Percentiles rank a stretch among this genome's conserved stretches.
phyloP scores from a whole-genome alignment of 2,797 vertebrate genomes.

The Halcyon badia region DNA sequence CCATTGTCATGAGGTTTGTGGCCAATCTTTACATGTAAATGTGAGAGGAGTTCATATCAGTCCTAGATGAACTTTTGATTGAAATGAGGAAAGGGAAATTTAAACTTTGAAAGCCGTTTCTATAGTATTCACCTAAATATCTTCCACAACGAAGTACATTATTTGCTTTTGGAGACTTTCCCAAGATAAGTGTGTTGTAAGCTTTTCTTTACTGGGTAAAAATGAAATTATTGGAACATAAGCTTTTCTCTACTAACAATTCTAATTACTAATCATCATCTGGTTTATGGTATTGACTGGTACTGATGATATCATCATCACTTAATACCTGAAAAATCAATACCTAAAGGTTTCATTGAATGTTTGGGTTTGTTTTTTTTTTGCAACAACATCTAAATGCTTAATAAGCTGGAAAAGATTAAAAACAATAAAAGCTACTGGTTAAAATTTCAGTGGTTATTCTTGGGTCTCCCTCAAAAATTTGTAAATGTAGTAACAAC shows the following conservation, averaged over 20 bases:
- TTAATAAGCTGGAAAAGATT: slow-evolving; percentile 2
- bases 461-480: background rate
- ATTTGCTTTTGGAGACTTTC: background rate
- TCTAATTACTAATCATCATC: background rate
- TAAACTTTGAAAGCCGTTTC: background rate
- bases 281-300: background rate
- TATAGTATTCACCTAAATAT: background rate
- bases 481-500: background rate
- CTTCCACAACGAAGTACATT: background rate
- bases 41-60: background rate
- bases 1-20: background rate
- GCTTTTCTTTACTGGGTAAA: background rate
- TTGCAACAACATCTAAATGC: background rate
- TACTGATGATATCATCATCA: background rate
- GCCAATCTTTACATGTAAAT: background rate
- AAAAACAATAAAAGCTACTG: background rate
- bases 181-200: background rate
- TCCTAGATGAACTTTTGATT: background rate
- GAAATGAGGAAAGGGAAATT: background rate
- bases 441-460: background rate
- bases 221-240: background rate
- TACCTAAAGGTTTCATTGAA: background rate
- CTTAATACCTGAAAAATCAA: background rate
- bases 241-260: background rate
- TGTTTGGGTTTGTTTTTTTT: background rate